Conservation (phyloP, 1,140 invertebrate genomes). For the Conus betulinus region DNA sequence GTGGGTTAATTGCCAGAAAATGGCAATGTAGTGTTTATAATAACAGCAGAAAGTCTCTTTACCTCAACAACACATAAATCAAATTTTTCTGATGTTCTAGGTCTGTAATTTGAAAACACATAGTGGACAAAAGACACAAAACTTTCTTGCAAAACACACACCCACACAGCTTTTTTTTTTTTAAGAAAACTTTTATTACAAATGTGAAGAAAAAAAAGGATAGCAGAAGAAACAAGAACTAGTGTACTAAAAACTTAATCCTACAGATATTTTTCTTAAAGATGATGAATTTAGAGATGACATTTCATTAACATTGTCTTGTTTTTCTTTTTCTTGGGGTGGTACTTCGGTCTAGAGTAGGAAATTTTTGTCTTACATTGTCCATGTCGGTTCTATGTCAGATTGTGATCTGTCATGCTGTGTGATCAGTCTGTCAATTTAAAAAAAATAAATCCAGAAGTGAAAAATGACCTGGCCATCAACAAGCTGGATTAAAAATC, state of each 20-base stretch:
- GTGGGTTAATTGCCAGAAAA: too few relatives aligned
- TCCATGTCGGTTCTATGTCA: neutral
- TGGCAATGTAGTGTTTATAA: too few relatives aligned
- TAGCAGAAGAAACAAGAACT: slow-evolving; percentile 18
- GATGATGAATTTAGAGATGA: too few relatives aligned
- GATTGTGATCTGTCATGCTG: neutral
- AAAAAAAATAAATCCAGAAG: neutral
- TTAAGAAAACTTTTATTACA: slow-evolving; percentile 28
- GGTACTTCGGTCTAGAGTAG: neutral
- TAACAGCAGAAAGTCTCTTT: too few relatives aligned
- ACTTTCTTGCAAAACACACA: too few relatives aligned
- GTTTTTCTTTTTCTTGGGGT: neutral
- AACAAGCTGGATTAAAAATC: neutral
- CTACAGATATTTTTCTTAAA: neutral
- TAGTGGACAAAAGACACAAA: too few relatives aligned
- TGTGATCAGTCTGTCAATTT: neutral
- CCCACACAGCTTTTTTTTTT: neutral
- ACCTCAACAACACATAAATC: too few relatives aligned
- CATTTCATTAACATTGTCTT: neutral
- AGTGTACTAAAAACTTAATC: neutral
- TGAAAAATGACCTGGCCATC: too few relatives aligned
- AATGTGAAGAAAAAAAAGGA: slow-evolving; percentile 7
- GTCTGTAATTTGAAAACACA: too few relatives aligned
- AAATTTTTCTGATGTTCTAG: too few relatives aligned
- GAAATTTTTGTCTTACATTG: neutral